Evolutionary conservation across 2,888 invertebrate species (phyloP), one percentile per base, ranked within the genome.

Genomic region (Psococerastis gibbosa): DNA sequence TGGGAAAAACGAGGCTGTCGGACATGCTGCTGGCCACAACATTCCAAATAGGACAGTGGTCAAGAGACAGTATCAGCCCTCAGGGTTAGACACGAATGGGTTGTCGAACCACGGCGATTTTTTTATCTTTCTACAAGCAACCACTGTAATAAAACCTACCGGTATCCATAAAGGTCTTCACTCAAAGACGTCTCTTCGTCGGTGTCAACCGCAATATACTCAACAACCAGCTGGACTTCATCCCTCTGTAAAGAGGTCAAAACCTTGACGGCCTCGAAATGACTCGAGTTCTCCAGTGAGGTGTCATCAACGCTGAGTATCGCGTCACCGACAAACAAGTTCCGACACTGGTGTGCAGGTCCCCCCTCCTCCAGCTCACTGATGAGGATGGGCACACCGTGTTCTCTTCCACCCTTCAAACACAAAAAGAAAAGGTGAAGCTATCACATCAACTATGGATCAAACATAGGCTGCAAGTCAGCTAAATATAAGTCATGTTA

Each of bases 321-420:
- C 20, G 85, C 83, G 62, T 87, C 87, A 1, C 85, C 87, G 16
- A 87, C 80, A 61, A 73, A 83, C 32, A 85, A 64, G 20, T 38
- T 38, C 47, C 73, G 70, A 31, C 73, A 73, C 46, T 75, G 78
- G 49, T 77, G 62, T 47, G 79, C 78, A 34, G 84, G 84, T 45
- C 84, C 82, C 49, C 83, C 81, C 52, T 78, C 76, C 56, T 75
- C 75, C 56, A 87, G 69, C 63, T 85, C 85, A 1, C 84, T 84
- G 54, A 87, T 80, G 47, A 87, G 63, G 51, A 87, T 81, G 1
- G 85, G 85, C 32, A 85, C 80, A 13, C 84, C 84, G 62, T 87
- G 85, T 57, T 87, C 87, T 48, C 79, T 70, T 1, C 85, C 85
- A 44, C 85, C 84, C 83, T 84, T 57, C 4, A 54, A 54, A 45